Conservation (phyloP, 2,888 invertebrate genomes). For the Phaonia tiefii region DNA sequence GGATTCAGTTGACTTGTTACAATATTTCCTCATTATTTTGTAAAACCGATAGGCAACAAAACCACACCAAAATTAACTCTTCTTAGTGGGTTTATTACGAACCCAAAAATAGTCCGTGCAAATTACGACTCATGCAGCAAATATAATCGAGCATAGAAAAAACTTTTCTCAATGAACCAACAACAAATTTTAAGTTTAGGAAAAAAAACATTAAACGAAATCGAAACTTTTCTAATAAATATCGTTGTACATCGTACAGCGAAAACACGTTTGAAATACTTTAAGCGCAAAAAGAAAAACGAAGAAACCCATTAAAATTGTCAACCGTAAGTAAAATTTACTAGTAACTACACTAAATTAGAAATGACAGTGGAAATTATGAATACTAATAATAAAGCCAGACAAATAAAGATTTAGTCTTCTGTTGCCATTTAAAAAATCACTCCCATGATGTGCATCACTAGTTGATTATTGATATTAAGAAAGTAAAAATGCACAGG, state of each 20-base stretch:
- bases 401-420: no score
- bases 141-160: background rate
- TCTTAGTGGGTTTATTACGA: background rate
- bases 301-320: background rate
- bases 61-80: constrained; percentile 1
- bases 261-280: constrained; percentile 3
- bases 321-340: background rate
- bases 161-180: background rate
- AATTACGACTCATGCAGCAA: background rate
- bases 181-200: background rate
- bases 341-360: no score
- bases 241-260: background rate
- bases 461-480: no score
- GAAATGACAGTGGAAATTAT: no score
- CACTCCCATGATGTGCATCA: no score
- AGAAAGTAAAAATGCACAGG: no score
- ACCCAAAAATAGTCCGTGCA: background rate
- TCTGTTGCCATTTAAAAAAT: no score
- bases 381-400: no score
- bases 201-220: background rate
- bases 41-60: no score
- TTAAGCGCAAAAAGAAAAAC: background rate
- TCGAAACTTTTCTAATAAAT: constrained; percentile 12
- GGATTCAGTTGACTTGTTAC: no score
- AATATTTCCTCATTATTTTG: no score